Evolutionary conservation across 2,888 invertebrate species (phyloP).

Genomic region (Acanthosoma haemorrhoidale): DNA sequence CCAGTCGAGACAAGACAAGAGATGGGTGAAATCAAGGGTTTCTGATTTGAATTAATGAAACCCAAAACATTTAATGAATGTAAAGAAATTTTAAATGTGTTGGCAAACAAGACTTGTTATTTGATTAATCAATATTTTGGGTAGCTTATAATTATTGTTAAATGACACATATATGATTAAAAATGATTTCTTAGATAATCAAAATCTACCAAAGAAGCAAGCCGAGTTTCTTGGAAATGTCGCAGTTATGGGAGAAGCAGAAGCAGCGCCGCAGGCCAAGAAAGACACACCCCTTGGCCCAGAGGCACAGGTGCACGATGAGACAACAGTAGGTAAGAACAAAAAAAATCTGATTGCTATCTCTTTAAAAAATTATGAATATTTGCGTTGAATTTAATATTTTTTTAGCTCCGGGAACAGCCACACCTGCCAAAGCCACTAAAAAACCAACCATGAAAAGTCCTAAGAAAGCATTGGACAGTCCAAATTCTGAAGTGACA

Average conservation of each 20-base stretch:
- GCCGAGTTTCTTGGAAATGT: conserved; percentile 6
- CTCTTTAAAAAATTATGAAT: neutral
- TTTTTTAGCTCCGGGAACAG: neutral
- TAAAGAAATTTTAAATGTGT: too few species aligned
- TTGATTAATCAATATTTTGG: neutral
- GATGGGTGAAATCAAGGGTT: too few species aligned
- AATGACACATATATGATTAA: neutral
- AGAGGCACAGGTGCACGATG: neutral
- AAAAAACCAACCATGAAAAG: neutral
- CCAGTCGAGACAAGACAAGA: too few species aligned
- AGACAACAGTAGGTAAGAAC: neutral
- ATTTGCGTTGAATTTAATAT: too few species aligned
- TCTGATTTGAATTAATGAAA: too few species aligned
- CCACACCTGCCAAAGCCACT: neutral
- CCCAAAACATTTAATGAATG: too few species aligned
- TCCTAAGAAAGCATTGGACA: neutral
- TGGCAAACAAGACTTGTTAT: too few species aligned
- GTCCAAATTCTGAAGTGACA: neutral
- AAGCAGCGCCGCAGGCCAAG: neutral
- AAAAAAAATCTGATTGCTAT: neutral
- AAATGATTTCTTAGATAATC: neutral
- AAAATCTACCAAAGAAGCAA: neutral
- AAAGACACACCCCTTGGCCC: neutral
- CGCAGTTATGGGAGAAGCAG: neutral
- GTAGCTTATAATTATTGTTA: neutral